Evolutionary conservation across 2,797 vertebrate species (phyloP).

Genomic region (Sternarchorhynchus goeldii): DNA sequence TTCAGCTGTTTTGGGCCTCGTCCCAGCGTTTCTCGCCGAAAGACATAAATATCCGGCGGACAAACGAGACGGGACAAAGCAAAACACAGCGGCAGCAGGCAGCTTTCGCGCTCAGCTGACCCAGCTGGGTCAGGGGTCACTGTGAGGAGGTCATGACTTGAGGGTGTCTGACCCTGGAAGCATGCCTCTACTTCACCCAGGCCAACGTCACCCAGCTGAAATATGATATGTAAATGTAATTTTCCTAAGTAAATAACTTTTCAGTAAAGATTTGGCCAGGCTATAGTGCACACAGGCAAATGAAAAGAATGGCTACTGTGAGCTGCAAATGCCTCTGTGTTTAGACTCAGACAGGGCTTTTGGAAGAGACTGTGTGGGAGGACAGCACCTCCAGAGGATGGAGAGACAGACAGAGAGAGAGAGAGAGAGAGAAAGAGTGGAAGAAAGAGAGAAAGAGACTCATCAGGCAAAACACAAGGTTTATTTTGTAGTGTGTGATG

Average conservation of each 20-base stretch:
- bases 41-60: slow-evolving; percentile 59
- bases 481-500: slow-evolving; percentile 47
- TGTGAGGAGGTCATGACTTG: slow-evolving; percentile 13
- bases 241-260: background rate
- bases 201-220: background rate
- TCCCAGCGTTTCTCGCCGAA: slow-evolving; percentile 52
- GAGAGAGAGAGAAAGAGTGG: slow-evolving; percentile 1
- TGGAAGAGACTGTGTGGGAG: slow-evolving; percentile 47
- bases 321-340: slow-evolving; percentile 44
- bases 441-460: slow-evolving; percentile 19
- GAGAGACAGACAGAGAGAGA: slow-evolving; percentile 37
- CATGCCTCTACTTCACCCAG: background rate
- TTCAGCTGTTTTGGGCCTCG: slow-evolving; percentile 59
- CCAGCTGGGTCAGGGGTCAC: slow-evolving; percentile 13
- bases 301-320: slow-evolving; percentile 38
- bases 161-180: slow-evolving; percentile 4
- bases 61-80: slow-evolving; percentile 54
- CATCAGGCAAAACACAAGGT: slow-evolving; percentile 48
- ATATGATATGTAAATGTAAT: background rate
- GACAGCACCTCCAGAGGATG: slow-evolving; percentile 40
- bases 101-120: slow-evolving; percentile 21
- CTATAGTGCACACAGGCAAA: slow-evolving; percentile 25
- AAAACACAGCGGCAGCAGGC: slow-evolving; percentile 49
- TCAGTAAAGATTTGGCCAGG: background rate
- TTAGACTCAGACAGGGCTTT: slow-evolving; percentile 49